phyloP scores from a whole-genome alignment of 1,140 invertebrate genomes.

The Hirudo medicinalis region DNA sequence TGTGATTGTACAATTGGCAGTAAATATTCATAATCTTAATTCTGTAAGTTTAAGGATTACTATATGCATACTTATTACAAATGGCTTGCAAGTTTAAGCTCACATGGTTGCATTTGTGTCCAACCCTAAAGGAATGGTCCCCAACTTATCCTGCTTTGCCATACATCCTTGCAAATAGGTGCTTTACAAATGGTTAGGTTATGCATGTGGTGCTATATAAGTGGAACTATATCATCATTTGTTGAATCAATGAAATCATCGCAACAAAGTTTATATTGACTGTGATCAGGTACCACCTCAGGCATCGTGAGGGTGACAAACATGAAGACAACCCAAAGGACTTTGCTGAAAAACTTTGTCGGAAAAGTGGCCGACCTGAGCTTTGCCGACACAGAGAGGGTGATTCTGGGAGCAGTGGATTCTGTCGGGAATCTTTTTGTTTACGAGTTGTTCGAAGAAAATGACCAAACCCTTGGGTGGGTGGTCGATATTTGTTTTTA shows the following conservation, averaged over 20 bases:
- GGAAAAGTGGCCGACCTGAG: conserved; percentile 72
- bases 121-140: no score
- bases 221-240: no score
- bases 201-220: no score
- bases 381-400: conserved; percentile 65
- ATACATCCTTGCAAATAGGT: no score
- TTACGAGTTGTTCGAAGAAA: conserved; percentile 55
- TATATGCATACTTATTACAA: not conserved
- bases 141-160: no score
- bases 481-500: conserved; percentile 28
- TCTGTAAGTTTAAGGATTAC: not conserved
- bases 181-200: no score
- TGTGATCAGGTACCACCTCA: conserved; percentile 48
- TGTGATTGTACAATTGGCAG: not conserved
- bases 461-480: conserved; percentile 38
- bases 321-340: conserved; percentile 55
- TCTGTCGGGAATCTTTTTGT: conserved; percentile 65
- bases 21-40: not conserved
- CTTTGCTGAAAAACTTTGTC: conserved; percentile 69
- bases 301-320: conserved; percentile 72
- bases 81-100: no score
- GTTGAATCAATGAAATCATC: no score
- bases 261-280: not conserved
- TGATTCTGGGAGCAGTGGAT: conserved; percentile 72
- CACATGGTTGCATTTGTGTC: no score